phyloP scores from a whole-genome alignment of 23 tunicate genomes.

The Styela plicata region DNA sequence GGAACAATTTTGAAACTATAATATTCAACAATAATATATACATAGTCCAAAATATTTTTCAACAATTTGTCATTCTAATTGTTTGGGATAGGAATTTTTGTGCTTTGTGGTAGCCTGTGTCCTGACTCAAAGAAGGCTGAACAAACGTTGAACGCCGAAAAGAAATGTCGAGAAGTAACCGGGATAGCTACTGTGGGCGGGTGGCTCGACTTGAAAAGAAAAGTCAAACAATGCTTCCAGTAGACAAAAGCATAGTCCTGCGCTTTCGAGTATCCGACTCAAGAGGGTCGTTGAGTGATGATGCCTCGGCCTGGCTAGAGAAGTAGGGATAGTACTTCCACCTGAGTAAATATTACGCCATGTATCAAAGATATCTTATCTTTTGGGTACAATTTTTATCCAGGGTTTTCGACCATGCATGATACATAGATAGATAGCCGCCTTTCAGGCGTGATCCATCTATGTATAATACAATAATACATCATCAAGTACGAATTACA shows the following conservation, averaged over 20 bases:
- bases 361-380: constrained; percentile 15
- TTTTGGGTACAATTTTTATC: too few species aligned
- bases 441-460: neutral
- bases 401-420: neutral
- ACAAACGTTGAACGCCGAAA: neutral
- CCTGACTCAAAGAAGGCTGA: neutral
- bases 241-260: neutral
- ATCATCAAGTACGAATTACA: neutral
- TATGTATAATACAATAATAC: neutral
- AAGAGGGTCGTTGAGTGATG: constrained; percentile 30
- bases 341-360: constrained; percentile 27
- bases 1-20: too few species aligned
- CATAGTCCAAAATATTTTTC: too few species aligned
- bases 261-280: constrained; percentile 12
- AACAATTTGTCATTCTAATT: too few species aligned
- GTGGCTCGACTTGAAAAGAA: neutral
- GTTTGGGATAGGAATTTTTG: too few species aligned
- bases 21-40: too few species aligned
- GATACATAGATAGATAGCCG: neutral
- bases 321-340: constrained; percentile 4
- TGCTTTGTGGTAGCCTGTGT: neutral
- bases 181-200: neutral
- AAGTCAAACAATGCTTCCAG: neutral
- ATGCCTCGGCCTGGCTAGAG: constrained; percentile 16
- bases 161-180: neutral